These are phyloP conservation scores for Vombatus ursinus DNA, from an alignment of 2,113 vertebrate species.

Conservation along the genomic window DNA sequence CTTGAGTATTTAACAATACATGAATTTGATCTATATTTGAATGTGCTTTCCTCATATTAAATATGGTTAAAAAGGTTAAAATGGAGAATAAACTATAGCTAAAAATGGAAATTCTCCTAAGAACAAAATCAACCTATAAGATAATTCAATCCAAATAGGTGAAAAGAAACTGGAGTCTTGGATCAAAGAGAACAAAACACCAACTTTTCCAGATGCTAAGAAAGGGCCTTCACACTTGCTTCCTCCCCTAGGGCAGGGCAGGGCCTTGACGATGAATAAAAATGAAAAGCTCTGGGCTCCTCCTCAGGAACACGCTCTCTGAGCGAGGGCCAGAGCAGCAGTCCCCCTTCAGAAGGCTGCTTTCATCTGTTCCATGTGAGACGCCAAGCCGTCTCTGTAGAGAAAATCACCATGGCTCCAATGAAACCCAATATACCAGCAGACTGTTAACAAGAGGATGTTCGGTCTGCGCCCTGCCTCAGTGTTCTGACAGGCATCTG, in stretches of 20 bases:
- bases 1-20: constrained; percentile 23
- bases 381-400: not conserved
- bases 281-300: not conserved
- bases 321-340: not conserved
- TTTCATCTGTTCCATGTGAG: not conserved
- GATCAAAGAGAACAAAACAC: constrained; percentile 7
- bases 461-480: not conserved
- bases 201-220: constrained; percentile 29
- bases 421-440: not conserved
- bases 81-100: not conserved
- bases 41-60: not conserved
- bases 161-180: not conserved
- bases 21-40: constrained; percentile 22
- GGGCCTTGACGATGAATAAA: constrained; percentile 1
- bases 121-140: not conserved
- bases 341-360: not conserved
- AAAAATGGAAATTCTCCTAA: not conserved
- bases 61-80: constrained; percentile 13
- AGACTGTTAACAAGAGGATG: not conserved
- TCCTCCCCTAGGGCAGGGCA: not conserved
- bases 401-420: not conserved
- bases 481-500: not conserved
- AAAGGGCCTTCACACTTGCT: not conserved
- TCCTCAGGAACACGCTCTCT: not conserved
- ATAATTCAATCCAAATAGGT: not conserved